A percentile compares a stretch with the other conserved stretches of the same genome.
Conservation (phyloP, 2,888 invertebrate genomes). For the Chirona hameri region DNA sequence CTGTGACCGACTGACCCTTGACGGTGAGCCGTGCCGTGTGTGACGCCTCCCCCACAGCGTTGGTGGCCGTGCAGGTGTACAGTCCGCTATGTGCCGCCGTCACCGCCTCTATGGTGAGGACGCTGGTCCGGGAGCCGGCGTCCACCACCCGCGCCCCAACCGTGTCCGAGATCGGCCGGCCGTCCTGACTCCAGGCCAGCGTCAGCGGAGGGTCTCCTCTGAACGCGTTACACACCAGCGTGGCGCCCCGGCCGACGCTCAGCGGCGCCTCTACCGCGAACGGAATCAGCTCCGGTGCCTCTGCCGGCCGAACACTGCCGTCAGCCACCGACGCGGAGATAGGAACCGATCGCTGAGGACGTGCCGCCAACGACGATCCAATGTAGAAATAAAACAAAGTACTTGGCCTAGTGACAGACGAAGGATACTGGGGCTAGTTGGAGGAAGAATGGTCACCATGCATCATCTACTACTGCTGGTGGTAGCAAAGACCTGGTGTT, state of each 20-base stretch:
- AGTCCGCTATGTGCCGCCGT: constrained; percentile 42
- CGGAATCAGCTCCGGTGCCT: background rate
- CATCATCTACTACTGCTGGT: too few species aligned
- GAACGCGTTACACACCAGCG: constrained; percentile 45
- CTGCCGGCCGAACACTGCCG: background rate
- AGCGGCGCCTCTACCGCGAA: background rate
- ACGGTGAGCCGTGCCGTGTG: constrained; percentile 38
- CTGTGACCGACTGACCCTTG: background rate
- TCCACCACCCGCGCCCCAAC: background rate
- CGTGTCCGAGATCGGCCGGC: too few species aligned
- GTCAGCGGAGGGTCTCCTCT: constrained; percentile 45
- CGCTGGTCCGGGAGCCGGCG: constrained; percentile 38
- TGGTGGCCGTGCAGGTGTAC: constrained; percentile 42
- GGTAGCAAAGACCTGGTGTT: too few species aligned
- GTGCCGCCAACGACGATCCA: too few species aligned
- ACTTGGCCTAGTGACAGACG: too few species aligned
- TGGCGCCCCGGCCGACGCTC: constrained; percentile 41
- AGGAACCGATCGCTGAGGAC: too few species aligned
- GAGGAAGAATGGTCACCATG: too few species aligned
- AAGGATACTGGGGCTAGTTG: too few species aligned
- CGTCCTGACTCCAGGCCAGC: constrained; percentile 41
- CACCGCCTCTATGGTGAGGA: constrained; percentile 41
- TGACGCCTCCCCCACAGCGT: constrained; percentile 39
- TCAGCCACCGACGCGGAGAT: too few species aligned
- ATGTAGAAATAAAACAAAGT: too few species aligned